These are phyloP conservation scores for Spermophilus dauricus DNA, from an alignment of 2,113 vertebrate species.

Conservation along the genomic window DNA sequence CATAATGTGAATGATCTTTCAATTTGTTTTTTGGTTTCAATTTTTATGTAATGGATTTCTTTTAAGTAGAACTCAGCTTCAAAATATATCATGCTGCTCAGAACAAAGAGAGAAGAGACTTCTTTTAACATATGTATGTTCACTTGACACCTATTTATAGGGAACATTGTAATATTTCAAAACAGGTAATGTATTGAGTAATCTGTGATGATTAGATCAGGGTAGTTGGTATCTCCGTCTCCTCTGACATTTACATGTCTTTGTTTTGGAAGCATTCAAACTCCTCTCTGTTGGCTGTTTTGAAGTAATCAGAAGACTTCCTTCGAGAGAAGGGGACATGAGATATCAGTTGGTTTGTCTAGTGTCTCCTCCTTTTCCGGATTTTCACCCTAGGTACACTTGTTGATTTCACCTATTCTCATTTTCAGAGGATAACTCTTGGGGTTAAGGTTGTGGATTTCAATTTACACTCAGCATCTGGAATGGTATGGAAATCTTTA, in stretches of 20 bases:
- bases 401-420: neutral
- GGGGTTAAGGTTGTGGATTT: neutral
- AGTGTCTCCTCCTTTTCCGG: neutral
- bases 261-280: neutral
- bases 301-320: neutral
- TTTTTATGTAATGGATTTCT: neutral
- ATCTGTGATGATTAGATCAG: neutral
- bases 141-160: neutral
- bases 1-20: neutral
- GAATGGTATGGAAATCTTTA: neutral
- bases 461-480: neutral
- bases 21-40: neutral
- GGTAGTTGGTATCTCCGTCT: neutral
- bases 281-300: neutral
- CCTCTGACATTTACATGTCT: neutral
- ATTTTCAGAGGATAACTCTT: neutral
- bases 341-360: neutral
- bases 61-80: constrained; percentile 13
- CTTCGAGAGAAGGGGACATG: neutral
- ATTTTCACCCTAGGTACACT: neutral
- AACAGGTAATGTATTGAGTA: neutral
- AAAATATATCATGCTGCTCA: neutral
- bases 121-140: neutral
- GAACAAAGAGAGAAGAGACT: neutral
- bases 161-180: neutral